Conservation (phyloP, 2,797 vertebrate species). For the Aphelocoma californica region DNA sequence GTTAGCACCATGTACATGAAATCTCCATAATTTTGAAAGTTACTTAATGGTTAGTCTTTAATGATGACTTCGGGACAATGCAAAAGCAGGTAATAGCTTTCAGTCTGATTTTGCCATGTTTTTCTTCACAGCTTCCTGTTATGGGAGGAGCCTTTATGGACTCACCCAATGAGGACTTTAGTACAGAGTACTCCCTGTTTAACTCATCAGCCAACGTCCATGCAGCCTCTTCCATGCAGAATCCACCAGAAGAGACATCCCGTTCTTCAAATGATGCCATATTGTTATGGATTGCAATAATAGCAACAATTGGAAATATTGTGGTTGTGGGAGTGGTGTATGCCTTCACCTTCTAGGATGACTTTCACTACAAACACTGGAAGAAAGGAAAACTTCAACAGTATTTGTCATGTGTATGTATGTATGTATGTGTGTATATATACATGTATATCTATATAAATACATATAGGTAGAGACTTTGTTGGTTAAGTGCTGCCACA, state of each 20-base stretch:
- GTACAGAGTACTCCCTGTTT: conserved; percentile 93
- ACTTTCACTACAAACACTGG: not conserved
- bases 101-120: conserved; percentile 20
- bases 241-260: conserved; percentile 84
- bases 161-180: conserved; percentile 94
- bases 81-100: not conserved
- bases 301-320: conserved; percentile 97
- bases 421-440: conserved; percentile 50
- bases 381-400: conserved; percentile 2
- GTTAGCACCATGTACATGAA: accelerated
- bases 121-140: conserved; percentile 87
- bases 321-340: conserved; percentile 97
- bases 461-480: conserved; percentile 30
- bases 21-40: not conserved
- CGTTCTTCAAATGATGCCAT: conserved; percentile 92
- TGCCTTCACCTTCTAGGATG: conserved; percentile 92
- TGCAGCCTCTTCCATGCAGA: conserved; percentile 79
- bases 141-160: conserved; percentile 99
- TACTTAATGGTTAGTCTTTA: not conserved
- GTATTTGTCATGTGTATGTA: conserved; percentile 36
- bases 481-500: conserved; percentile 25
- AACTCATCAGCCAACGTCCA: conserved; percentile 94
- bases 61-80: not conserved
- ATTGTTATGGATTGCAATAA: conserved; percentile 96
- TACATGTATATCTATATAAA: conserved; percentile 63